Evolutionary conservation across 1,140 invertebrate species (phyloP).

Genomic region (Bombus sibiricus): DNA sequence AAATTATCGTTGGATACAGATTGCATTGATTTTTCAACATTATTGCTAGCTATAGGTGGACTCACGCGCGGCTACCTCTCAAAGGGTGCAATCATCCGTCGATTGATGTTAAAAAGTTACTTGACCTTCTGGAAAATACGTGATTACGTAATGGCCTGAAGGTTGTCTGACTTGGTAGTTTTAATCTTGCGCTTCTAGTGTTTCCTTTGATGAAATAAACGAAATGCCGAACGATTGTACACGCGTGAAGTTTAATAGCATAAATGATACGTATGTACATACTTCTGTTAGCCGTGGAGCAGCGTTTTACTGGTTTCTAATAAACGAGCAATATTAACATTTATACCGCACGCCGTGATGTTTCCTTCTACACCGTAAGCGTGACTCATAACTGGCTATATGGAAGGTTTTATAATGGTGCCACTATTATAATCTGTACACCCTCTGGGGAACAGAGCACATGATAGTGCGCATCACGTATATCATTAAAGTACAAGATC

Average conservation of each 20-base stretch:
- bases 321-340: slow-evolving; percentile 65
- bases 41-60: background rate
- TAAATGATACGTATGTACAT: background rate
- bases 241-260: background rate
- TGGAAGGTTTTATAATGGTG: slow-evolving; percentile 49
- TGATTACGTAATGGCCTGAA: slow-evolving; percentile 17
- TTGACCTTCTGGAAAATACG: slow-evolving; percentile 41
- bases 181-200: background rate
- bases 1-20: background rate
- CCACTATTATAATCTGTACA: slow-evolving; percentile 54
- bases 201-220: slow-evolving; percentile 11
- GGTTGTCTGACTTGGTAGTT: background rate
- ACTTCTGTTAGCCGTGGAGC: background rate
- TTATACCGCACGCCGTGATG: slow-evolving; percentile 34
- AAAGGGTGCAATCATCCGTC: slow-evolving; percentile 38
- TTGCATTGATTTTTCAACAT: background rate
- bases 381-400: slow-evolving; percentile 60
- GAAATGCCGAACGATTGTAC: background rate
- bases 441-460: background rate
- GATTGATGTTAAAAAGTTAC: slow-evolving; percentile 32
- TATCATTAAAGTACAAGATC: slow-evolving; percentile 49
- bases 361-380: slow-evolving; percentile 43
- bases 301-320: slow-evolving; percentile 35
- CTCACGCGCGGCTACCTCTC: background rate
- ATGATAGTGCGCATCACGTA: background rate